Evolutionary conservation across 2,113 vertebrate species (phyloP), one percentile per base, ranked within the genome.

Genomic region (Macheiramphus alcinus): DNA sequence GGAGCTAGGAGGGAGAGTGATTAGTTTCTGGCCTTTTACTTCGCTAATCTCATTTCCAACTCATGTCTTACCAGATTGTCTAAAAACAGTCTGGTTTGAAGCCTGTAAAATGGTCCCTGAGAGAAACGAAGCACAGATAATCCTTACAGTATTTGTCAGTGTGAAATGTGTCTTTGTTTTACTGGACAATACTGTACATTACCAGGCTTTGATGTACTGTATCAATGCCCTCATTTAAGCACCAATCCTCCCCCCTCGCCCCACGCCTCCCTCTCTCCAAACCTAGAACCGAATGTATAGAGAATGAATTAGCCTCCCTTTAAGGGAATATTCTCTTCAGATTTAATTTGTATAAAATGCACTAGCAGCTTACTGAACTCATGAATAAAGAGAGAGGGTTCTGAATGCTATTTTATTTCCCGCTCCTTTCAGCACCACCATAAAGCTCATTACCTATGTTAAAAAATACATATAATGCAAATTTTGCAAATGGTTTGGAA

Each of bases 1-100:
- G 97, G 90, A 95, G 75, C 95, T 94, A 58, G 87, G 95, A 96
- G 88, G 76, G 67, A 97, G 87, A 96, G 76, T 97, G 96, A 98
- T 98, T 98, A 98, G 97, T 98, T 98, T 98, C 94, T 95, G 95
- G 68, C 96, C 96, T 91, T 97, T 98, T 98, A 94, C 97, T 97
- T 97, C 7, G 17, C 95, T 98, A 96, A 97, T 97, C 96, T 97
- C 88, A 94, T 98, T 98, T 95, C 87, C 80, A 97, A 97, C 85
- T 94, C 93, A 71, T 85, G 95, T 94, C 74, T 94, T 97, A 94
- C 86, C 92, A 96, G 82, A 93, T 92, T 97, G 81, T 96, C 88
- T 95, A 94, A 91, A 98, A 98, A 38, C 95, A 98, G 93, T 68
- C 42, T 62, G 72, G 74, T 97, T 97, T 71, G 87, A 95, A 97